Evolutionary conservation across 2,888 invertebrate species (phyloP), one percentile per base, ranked within the genome.

Genomic region (Gari tellinella): DNA sequence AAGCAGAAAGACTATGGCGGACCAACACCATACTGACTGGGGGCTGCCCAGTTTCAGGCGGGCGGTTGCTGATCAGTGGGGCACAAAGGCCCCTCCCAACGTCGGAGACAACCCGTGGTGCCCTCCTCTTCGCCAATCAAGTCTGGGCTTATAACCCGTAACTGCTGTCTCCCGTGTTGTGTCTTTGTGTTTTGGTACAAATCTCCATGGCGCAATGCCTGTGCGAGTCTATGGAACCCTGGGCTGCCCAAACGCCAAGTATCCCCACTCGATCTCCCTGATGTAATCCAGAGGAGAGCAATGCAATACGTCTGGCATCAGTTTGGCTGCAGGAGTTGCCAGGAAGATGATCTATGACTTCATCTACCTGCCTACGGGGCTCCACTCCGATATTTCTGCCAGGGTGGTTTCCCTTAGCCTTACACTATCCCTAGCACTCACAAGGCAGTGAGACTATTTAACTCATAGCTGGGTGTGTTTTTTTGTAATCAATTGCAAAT

Each of bases 41-140:
- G 55, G 14, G 40, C 55, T 56, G 41, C 55, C 55, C 55, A 56
- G 55, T 41, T 41, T 56, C 2, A 56, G 55, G 55, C 55, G 55
- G 55, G 55, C 41, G 55, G 55, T 40, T 17, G 19, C 41, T 56
- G 55, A 7, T 25, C 55, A 56, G 40, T 56, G 55, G 25, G 41
- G 19, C 40, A 4, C 40, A 31, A 56, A 17, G 15, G 40, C 10
- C 55, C 25, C 40, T 40, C 41, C 41, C 55, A 56, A 17, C 41
- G 66, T 25, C 60, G 66, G 25, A 38, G 37, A 21, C 53, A 67
- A 19, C n/a, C n/a, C n/a, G n/a, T n/a, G n/a, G n/a, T n/a, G n/a
- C n/a, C n/a, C n/a, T n/a, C n/a, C n/a, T n/a, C n/a, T n/a, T n/a
- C n/a, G n/a, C n/a, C n/a, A n/a, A n/a, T n/a, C n/a, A n/a, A n/a